Base-by-base conservation (phyloP, 2,888 invertebrate species). In the Ischnura elegans region DNA sequence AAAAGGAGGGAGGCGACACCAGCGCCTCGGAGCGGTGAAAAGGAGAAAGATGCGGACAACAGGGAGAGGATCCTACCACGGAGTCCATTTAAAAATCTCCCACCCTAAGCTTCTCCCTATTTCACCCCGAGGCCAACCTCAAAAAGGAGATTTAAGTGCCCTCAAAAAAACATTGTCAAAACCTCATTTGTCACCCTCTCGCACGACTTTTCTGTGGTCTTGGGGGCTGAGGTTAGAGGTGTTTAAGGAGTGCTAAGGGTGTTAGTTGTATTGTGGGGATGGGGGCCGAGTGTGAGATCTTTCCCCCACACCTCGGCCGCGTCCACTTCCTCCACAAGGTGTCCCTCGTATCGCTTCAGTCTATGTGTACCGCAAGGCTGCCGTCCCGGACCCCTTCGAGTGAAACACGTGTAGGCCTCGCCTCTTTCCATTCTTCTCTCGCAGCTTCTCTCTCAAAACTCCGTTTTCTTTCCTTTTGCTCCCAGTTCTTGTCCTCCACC, bases 101-200 rank as follows among this genome's bases (percentile, higher is more conserved):
- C 86, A 29, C 86, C 36, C 36, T 76, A 8, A 36, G 8, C 29
- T 2, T 16, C 19, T 25, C 25, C 6, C 45, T 86, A 21, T 45
- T 25, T 21, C 86, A 45, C 45, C 47, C 36, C 25, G n/a, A 87
- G 46, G 51, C 87, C 90, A 61, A 42, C 43, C 43, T 55, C 66
- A 42, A 43, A 36, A 87, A 87, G 25, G 76, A 42, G 87, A 87
- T 55, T 87, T 87, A 66, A 90, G 66, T 66, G 66, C 55, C 43
- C 43, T 42, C 42, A 42, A 76, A 76, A 51, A 76, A 36, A n/a
- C 51, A 29, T 42, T 90, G 90, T 90, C 90, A 90, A 90, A 90
- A 90, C 90, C 90, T 90, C 90, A 90, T 43, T 90, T 90, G 90
- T 90, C 55, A n/a, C n/a, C 46, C 86, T 25, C 76, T 76, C 76